Conservation (phyloP, 1,140 invertebrate species). For the Marisa cornuarietis region DNA sequence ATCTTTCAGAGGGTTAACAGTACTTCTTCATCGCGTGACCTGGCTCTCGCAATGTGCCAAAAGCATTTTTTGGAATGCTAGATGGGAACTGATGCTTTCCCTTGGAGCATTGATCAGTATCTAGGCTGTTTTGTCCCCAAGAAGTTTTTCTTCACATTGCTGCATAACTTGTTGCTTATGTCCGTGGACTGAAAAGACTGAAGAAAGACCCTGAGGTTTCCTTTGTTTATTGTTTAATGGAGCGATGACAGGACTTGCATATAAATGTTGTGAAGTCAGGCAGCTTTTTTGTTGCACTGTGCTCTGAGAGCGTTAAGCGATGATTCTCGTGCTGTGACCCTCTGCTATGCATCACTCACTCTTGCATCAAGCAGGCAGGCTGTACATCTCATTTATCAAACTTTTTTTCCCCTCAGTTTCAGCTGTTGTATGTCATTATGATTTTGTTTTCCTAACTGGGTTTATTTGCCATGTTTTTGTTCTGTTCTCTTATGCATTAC, state of each 20-base stretch:
- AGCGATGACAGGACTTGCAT: background rate
- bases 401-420: background rate
- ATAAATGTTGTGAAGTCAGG: background rate
- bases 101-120: too few species aligned
- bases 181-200: background rate
- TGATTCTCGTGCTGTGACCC: background rate
- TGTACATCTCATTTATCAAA: background rate
- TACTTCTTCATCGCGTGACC: too few species aligned
- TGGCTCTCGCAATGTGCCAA: too few species aligned
- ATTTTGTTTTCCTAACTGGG: background rate
- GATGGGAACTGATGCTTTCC: too few species aligned
- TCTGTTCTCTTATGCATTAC: conserved; percentile 17
- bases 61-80: too few species aligned
- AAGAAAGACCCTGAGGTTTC: background rate
- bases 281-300: background rate
- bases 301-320: background rate
- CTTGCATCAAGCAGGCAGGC: background rate
- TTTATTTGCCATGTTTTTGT: conserved; percentile 2
- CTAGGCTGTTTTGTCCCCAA: too few species aligned
- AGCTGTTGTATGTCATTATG: too few species aligned
- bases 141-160: too few species aligned
- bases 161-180: too few species aligned
- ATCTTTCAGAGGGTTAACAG: too few species aligned
- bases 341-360: conserved; percentile 3
- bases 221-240: background rate